phyloP scores from a whole-genome alignment of 2,797 vertebrate species.

The Paratrypauchen microcephalus region DNA sequence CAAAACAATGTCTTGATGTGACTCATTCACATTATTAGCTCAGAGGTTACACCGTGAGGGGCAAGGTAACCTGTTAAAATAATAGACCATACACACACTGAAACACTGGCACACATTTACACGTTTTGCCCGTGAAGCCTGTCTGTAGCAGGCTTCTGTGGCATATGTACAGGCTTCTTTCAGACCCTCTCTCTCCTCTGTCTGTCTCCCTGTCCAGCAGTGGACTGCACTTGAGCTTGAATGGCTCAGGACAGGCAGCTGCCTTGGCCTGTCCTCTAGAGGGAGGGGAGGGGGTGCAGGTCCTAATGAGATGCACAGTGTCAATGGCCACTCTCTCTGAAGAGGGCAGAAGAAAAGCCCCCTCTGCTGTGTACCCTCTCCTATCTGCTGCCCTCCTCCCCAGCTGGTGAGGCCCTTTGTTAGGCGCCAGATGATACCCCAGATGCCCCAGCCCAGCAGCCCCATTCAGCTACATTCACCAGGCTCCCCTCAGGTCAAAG shows the following conservation, averaged over 20 bases:
- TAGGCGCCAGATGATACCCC: slow-evolving; percentile 76
- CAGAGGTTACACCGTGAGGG: not conserved
- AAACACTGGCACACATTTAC: not conserved
- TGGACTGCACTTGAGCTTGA: slow-evolving; percentile 78
- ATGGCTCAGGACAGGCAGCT: slow-evolving; percentile 71
- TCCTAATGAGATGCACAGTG: slow-evolving; percentile 79
- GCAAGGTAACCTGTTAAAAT: not conserved
- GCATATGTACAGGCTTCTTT: slow-evolving; percentile 64
- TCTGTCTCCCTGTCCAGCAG: slow-evolving; percentile 52
- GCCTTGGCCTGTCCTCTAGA: slow-evolving; percentile 55
- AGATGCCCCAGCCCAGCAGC: slow-evolving; percentile 75
- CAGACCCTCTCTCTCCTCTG: slow-evolving; percentile 31
- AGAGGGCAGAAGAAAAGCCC: slow-evolving; percentile 76
- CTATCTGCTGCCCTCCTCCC: slow-evolving; percentile 74
- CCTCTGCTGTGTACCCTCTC: slow-evolving; percentile 66
- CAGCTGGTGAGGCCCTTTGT: slow-evolving; percentile 77
- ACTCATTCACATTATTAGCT: not conserved
- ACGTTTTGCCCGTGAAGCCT: not conserved
- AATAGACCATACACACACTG: not conserved
- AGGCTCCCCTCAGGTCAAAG: slow-evolving; percentile 73
- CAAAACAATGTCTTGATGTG: too few relatives aligned
- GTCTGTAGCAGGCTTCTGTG: slow-evolving; percentile 29
- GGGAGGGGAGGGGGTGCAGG: slow-evolving; percentile 31
- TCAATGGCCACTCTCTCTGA: slow-evolving; percentile 80
- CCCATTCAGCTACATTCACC: slow-evolving; percentile 75